Base-by-base conservation (phyloP, 1,140 invertebrate species). In the Ditylenchus dipsaci region DNA sequence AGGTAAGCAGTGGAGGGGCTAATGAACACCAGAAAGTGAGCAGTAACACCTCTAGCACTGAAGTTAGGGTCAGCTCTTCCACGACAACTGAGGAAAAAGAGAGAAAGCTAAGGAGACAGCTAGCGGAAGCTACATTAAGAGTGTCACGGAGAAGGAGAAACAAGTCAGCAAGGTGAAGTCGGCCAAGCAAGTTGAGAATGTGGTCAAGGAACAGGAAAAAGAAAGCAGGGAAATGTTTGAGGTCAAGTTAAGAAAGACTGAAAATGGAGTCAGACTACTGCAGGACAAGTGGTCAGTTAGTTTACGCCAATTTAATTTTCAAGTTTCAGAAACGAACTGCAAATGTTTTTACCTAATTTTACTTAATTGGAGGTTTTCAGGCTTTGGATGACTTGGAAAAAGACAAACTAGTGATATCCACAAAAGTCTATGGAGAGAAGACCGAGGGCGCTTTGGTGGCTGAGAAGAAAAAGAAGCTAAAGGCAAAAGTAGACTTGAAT, bases 21-120 rank as follows among this genome's bases (percentile, higher is more conserved):
- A 17, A 61, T 27, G 27, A 45, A 61, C n/a, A 21, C 29, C n/a
- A 19, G n/a, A 61, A 45, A 33, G 19, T 21, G 57, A 61, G 27
- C 27, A 15, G 38, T 15, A 67, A 49, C 33, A 43, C 65, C 15
- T 29, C 26, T 0, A 19, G 61, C n/a, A 27, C 19, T 11, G 57
- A 67, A 38, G 65, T 67, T 5, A 53, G 19, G 15, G 30, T 67
- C 13, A 21, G 27, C 26, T 68, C 65, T 15, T 56, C 65, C 8
- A 67, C 56, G 3, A 19, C 33, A 7, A 62, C 47, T 61, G 27
- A 67, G n/a, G 57, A 56, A 7, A 63, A 17, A 19, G 27, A 42
- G 21, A 62, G 17, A 21, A 64, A 11, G 33, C 60, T 3, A 67
- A 67, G 47, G 57, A 45, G 17, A 29, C 60, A 13, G 29, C 23